A percentile compares a stretch with the other conserved stretches of the same genome.
phyloP scores from a whole-genome alignment of 2,888 invertebrate genomes.

The Polyommatus iphigenia region DNA sequence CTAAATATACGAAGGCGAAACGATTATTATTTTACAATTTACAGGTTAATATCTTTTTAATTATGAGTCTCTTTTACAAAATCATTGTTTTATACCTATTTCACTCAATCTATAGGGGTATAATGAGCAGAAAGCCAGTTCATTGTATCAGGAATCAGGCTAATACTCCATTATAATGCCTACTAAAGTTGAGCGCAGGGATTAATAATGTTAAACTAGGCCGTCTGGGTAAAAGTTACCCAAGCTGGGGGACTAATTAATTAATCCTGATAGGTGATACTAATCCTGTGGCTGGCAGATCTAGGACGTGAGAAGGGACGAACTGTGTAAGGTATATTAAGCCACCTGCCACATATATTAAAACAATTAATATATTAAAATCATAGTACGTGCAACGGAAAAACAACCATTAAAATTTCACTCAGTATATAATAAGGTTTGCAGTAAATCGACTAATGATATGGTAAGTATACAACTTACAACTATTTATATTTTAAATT shows the following conservation, averaged over 20 bases:
- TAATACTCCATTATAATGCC: neutral
- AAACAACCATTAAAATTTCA: no score
- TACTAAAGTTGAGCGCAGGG: conserved; percentile 11
- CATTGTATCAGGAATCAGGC: neutral
- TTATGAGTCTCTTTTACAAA: neutral
- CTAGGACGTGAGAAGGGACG: neutral
- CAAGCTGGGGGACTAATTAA: conserved; percentile 3
- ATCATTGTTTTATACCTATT: neutral
- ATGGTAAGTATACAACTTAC: no score
- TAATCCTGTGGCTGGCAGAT: neutral
- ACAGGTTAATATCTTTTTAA: no score
- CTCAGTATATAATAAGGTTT: no score
- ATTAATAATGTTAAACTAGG: conserved; percentile 17
- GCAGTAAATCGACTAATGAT: no score
- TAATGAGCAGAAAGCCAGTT: neutral
- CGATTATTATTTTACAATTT: no score
- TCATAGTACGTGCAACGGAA: no score
- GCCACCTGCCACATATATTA: neutral
- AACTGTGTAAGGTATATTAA: neutral
- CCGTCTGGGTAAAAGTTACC: neutral
- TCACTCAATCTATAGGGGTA: neutral
- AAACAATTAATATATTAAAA: no score
- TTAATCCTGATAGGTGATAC: conserved; percentile 20
- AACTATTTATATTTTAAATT: no score
- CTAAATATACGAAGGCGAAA: no score